Evolutionary conservation across 2,113 vertebrate genomes (phyloP).

Genomic region (Syngnathoides biaculeatus): DNA sequence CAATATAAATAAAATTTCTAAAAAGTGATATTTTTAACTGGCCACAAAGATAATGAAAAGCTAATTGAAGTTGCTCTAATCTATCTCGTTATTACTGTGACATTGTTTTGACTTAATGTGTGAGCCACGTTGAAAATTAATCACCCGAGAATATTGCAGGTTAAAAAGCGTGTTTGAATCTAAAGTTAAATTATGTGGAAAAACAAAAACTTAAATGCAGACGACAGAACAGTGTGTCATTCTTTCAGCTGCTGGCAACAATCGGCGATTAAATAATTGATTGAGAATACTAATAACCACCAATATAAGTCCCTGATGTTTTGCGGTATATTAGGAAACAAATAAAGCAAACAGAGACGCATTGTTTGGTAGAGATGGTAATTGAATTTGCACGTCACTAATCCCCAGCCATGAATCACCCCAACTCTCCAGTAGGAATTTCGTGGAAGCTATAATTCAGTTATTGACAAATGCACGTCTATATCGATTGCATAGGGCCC

Average conservation of each 20-base stretch:
- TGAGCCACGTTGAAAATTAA: too few relatives aligned
- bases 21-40: too few relatives aligned
- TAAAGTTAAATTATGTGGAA: background rate
- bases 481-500: too few relatives aligned
- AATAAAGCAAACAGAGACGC: background rate
- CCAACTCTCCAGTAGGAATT: background rate
- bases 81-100: too few relatives aligned
- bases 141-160: too few relatives aligned
- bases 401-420: background rate
- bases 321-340: background rate
- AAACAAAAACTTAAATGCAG: background rate
- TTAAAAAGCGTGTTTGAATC: too few relatives aligned
- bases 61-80: too few relatives aligned
- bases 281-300: background rate
- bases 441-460: too few relatives aligned
- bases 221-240: background rate
- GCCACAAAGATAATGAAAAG: too few relatives aligned
- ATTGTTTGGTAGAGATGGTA: background rate
- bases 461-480: background rate
- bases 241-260: background rate
- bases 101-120: too few relatives aligned
- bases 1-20: too few relatives aligned
- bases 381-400: background rate
- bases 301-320: background rate
- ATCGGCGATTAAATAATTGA: slow-evolving; percentile 4